Evolutionary conservation across 2,113 vertebrate species (phyloP).

Genomic region (Gopherus flavomarginatus): DNA sequence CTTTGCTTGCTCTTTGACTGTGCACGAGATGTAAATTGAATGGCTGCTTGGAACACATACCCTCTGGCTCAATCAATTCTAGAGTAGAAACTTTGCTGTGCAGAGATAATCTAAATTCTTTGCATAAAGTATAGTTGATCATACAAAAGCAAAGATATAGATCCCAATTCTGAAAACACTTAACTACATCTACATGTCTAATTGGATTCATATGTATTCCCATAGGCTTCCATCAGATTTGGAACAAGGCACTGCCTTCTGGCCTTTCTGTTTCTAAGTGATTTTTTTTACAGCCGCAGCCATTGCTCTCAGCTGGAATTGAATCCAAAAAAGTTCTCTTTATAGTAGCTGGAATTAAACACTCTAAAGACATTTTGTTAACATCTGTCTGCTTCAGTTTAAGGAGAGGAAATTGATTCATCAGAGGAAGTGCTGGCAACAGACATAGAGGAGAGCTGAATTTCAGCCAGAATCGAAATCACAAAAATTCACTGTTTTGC

Average conservation of each 20-base stretch:
- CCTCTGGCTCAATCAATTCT: neutral
- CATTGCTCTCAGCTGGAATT: neutral
- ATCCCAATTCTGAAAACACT: neutral
- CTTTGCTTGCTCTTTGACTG: slow-evolving; percentile 41
- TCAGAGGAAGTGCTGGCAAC: slow-evolving; percentile 71
- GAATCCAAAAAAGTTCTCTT: slow-evolving; percentile 41
- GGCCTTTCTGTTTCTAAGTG: neutral
- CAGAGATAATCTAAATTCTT: neutral
- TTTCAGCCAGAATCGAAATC: slow-evolving; percentile 56
- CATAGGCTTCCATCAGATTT: neutral
- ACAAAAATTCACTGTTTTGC: slow-evolving; percentile 47
- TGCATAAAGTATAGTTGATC: neutral
- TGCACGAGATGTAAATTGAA: neutral
- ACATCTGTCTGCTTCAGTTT: slow-evolving; percentile 63
- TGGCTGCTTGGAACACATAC: neutral
- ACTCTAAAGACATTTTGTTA: slow-evolving; percentile 51
- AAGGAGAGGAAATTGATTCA: slow-evolving; percentile 59
- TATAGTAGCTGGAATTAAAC: slow-evolving; percentile 64
- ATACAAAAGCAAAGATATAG: neutral
- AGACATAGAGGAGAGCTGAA: slow-evolving; percentile 48
- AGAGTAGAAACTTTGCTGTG: neutral
- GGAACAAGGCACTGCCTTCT: neutral
- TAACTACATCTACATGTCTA: neutral
- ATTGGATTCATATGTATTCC: neutral
- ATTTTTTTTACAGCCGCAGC: neutral